Evolutionary conservation across 2,888 invertebrate species (phyloP).

Genomic region (Drosophila kanekoi): DNA sequence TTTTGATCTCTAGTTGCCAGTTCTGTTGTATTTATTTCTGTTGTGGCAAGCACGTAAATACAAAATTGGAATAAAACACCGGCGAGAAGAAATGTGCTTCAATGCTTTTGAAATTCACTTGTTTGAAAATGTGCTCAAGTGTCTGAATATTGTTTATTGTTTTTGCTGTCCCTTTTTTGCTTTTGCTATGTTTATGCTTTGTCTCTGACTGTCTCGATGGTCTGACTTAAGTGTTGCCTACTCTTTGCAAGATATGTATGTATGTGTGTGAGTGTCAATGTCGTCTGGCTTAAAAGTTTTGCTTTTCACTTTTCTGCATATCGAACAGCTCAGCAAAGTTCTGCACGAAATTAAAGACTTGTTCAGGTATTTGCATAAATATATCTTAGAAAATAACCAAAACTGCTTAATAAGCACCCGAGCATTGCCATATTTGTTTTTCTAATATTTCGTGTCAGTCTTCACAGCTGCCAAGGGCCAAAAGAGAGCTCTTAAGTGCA

Average conservation of each 20-base stretch:
- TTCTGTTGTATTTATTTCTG: conserved; percentile 19
- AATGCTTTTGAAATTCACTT: conserved; percentile 54
- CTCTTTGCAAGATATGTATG: too few relatives aligned
- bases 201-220: conserved; percentile 27
- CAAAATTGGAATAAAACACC: conserved; percentile 42
- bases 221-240: conserved; percentile 47
- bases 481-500: conserved; percentile 57
- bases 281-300: conserved; percentile 61
- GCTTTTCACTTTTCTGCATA: conserved; percentile 76
- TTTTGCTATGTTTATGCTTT: conserved; percentile 25
- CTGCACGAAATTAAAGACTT: conserved; percentile 70
- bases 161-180: conserved; percentile 27
- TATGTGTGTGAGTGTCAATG: too few relatives aligned
- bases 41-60: conserved; percentile 28
- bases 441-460: conserved; percentile 52
- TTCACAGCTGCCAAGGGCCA: conserved; percentile 58
- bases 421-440: conserved; percentile 15
- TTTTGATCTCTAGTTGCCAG: not conserved
- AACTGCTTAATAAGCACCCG: conserved; percentile 49
- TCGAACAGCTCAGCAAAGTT: conserved; percentile 64
- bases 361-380: conserved; percentile 77
- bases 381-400: conserved; percentile 63
- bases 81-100: conserved; percentile 31
- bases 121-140: conserved; percentile 63
- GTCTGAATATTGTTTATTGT: conserved; percentile 43